phyloP scores from a whole-genome alignment of 2,113 vertebrate species.

The Todiramphus chloris region DNA sequence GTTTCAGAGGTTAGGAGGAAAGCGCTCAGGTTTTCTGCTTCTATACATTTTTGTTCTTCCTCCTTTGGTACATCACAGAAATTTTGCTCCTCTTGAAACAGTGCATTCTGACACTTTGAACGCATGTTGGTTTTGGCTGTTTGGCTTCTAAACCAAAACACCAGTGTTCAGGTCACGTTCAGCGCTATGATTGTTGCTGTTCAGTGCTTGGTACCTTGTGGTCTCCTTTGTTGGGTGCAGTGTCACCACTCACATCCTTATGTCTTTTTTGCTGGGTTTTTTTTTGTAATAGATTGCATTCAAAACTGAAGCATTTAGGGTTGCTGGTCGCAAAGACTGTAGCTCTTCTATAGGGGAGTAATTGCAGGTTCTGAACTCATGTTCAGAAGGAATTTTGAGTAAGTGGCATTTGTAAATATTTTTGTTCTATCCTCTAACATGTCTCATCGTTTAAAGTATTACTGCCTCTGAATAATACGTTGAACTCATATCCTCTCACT shows the following conservation, averaged over 20 bases:
- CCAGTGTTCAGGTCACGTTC: background rate
- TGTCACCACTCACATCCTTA: background rate
- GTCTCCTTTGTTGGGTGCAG: background rate
- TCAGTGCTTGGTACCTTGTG: background rate
- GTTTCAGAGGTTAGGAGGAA: background rate
- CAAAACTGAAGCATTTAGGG: background rate
- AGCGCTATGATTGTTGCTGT: background rate
- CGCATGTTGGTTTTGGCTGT: background rate
- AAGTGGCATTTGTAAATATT: background rate
- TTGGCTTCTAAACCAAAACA: background rate
- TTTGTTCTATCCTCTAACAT: background rate
- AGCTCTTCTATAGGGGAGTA: accelerated
- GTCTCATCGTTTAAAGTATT: background rate
- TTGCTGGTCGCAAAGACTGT: background rate
- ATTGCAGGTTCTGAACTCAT: background rate
- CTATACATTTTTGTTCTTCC: background rate
- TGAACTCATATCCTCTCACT: accelerated
- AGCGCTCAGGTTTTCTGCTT: background rate
- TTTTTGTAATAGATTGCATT: background rate
- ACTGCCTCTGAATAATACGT: background rate
- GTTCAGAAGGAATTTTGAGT: background rate
- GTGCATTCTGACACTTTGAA: background rate
- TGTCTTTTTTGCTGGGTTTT: background rate
- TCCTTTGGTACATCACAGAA: background rate
- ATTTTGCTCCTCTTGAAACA: background rate